These are phyloP conservation scores for Tenthredo notha DNA, from an alignment of 2,888 invertebrate genomes.

Conservation along the genomic window DNA sequence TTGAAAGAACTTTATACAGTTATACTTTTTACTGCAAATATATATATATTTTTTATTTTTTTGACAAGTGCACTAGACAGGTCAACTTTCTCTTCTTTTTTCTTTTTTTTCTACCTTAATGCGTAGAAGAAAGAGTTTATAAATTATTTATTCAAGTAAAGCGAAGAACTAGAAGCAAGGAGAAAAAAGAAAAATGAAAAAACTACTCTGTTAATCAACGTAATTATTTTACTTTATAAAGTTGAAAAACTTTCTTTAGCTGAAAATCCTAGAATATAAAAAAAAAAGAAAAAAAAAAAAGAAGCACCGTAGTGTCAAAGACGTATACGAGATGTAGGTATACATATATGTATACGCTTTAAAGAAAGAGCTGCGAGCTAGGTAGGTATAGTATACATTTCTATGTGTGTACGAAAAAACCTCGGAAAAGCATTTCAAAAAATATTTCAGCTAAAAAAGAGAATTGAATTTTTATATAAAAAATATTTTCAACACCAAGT, in stretches of 20 bases:
- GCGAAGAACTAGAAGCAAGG: neutral
- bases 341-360: neutral
- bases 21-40: neutral
- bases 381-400: no score
- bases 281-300: neutral
- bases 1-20: neutral
- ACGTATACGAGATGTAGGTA: neutral
- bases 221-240: neutral
- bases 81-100: neutral
- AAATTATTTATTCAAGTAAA: neutral
- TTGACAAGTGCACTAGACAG: neutral
- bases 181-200: neutral
- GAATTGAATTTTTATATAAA: no score
- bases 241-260: neutral
- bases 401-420: no score
- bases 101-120: neutral
- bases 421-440: no score
- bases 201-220: neutral
- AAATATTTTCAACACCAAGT: no score
- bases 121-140: neutral
- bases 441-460: no score
- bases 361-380: neutral
- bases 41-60: neutral
- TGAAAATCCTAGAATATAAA: neutral
- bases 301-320: neutral